Percentiles rank a stretch among this genome's conserved stretches.
Conservation (phyloP, 1,140 invertebrate species). For the Achatina immaculata region DNA sequence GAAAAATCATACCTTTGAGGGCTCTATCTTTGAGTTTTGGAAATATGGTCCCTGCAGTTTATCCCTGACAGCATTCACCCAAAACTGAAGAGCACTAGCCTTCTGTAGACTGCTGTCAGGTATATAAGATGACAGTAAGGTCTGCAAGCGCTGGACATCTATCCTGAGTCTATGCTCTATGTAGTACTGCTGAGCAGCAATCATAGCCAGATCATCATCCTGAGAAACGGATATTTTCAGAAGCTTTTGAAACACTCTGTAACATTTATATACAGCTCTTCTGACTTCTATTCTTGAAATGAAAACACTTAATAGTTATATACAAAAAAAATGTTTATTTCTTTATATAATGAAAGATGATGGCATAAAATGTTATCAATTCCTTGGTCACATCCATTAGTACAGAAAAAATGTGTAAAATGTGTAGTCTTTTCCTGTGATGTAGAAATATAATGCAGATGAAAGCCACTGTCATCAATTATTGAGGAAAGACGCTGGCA, state of each 20-base stretch:
- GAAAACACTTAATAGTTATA: not conserved
- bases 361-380: too few relatives aligned
- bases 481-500: too few relatives aligned
- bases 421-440: too few relatives aligned
- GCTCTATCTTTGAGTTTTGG: slow-evolving; percentile 59
- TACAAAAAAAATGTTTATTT: too few relatives aligned
- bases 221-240: slow-evolving; percentile 51
- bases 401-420: too few relatives aligned
- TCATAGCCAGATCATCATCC: slow-evolving; percentile 98
- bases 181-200: slow-evolving; percentile 98
- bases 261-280: too few relatives aligned
- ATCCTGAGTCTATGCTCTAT: slow-evolving; percentile 93
- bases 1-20: slow-evolving; percentile 81
- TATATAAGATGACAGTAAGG: slow-evolving; percentile 93
- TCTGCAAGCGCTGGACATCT: slow-evolving; percentile 89
- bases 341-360: too few relatives aligned
- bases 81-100: slow-evolving; percentile 52
- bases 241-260: not conserved
- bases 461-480: too few relatives aligned
- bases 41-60: slow-evolving; percentile 63
- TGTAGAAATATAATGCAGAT: too few relatives aligned
- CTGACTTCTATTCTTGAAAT: too few relatives aligned
- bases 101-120: slow-evolving; percentile 89
- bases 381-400: too few relatives aligned
- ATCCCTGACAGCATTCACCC: slow-evolving; percentile 54